Evolutionary conservation across 2,888 invertebrate genomes (phyloP), one percentile per base, ranked within the genome.

Genomic region (Cheilosia grossa): DNA sequence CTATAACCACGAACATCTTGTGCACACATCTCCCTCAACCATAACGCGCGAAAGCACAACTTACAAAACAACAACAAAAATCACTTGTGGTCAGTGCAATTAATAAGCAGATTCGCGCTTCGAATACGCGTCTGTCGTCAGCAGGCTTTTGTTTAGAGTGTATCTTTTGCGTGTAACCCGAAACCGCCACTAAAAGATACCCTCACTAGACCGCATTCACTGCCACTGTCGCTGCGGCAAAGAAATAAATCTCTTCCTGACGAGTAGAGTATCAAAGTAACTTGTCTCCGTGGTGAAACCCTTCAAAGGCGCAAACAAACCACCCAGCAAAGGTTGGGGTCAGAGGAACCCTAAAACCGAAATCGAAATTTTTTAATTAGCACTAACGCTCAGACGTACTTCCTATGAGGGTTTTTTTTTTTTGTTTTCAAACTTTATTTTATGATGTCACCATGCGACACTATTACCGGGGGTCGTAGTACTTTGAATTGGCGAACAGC

Each of bases 31-130:
- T 40, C 27, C 47, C 49, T 40, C 9, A 51, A 51, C 19, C 51
- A 58, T 27, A 63, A 42, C 30, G 53, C 44, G 37, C 24, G 19
- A 56, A 40, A 15, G 27, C 51, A 37, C 42, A 63, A 49, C 59
- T 37, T 2, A 7, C 19, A 19, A 19, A 19, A 47, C 53, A 44
- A 37, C 4, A 61, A 47, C 54, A 74, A 56, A 70, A 77, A 67
- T 74, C 77, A 79, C 74, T 74, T 79, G 79, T 70, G 79, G 82
- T 83, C 82, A 63, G 63, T 63, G 79, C 82, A 74, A 83, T 83
- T 83, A 79, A 83, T 83, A 33, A 61, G 64, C 21, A 70, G 64
- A 73, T 21, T 51, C 47, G 10, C 13, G 51, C 5, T 77, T 42
- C 61, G 53, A 64, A 40, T 61, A 2, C 73, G 44, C 70, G 44